Evolutionary conservation across 1,140 invertebrate species (phyloP).

Genomic region (Mya arenaria): DNA sequence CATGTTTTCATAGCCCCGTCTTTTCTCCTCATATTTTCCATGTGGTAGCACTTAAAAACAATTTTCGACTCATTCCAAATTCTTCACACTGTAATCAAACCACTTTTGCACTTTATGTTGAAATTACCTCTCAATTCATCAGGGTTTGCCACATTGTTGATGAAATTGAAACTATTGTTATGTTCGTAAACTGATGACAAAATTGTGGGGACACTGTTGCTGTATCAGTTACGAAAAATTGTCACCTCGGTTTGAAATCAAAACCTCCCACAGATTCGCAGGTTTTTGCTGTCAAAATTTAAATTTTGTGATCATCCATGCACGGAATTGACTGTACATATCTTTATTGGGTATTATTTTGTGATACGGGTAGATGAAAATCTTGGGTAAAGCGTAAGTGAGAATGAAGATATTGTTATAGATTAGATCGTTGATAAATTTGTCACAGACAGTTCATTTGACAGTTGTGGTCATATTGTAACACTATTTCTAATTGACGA

Average conservation of each 20-base stretch:
- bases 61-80: not conserved
- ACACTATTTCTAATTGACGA: not conserved
- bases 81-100: not conserved
- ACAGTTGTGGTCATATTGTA: conserved; percentile 38
- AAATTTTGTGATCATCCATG: conserved; percentile 1
- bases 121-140: not conserved
- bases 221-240: not conserved
- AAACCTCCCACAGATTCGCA: not conserved
- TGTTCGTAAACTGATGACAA: not conserved
- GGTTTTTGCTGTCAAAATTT: not conserved
- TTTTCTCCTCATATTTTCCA: not conserved
- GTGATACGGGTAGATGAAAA: conserved; percentile 28
- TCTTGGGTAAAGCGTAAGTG: not conserved
- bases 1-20: not conserved
- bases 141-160: not conserved
- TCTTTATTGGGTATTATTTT: conserved; percentile 28
- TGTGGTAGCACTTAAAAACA: not conserved
- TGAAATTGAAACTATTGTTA: not conserved
- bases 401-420: conserved; percentile 4
- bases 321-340: conserved; percentile 10
- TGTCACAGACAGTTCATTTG: not conserved
- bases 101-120: not conserved
- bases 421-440: conserved; percentile 27
- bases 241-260: not conserved
- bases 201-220: not conserved